Base-by-base conservation (phyloP, 53 echinoderm and acorn worm genomes). In the Actinopyga echinites region DNA sequence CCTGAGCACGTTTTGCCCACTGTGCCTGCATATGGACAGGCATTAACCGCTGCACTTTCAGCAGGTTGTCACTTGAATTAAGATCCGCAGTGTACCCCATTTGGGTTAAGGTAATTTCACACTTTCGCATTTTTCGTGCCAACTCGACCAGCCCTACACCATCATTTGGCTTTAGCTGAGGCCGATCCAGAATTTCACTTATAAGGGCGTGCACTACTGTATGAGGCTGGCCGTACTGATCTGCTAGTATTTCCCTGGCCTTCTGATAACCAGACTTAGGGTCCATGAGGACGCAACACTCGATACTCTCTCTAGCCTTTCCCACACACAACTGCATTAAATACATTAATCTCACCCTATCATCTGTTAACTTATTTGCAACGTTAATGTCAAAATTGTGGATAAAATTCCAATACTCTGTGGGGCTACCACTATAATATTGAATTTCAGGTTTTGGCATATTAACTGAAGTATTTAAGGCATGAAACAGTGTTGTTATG, bases 11-110 rank as follows among this genome's bases (percentile, higher is more conserved):
- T 37, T 86, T 84, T 8, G 89, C 85, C 89, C 85, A 85, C 62
- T 66, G 64, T n/a, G 64, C 52, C 60, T 88, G 88, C 32, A 83
- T 35, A 23, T 83, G 78, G 7, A 65, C n/a, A 2, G 84, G 89
- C 25, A 79, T 60, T 57, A 85, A 78, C 15, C 26, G 44, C 80
- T 91, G 91, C 10, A 91, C 37, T 56, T 91, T 91, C n/a, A 87
- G 75, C 23, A 87, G 65, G 32, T 52, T 85, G 28, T 84, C 82
- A 30, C 45, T 73, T 7, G 79, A 69, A 68, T 87, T 83, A 36
- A 91, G 74, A 32, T 89, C 75, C 30, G 89, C 69, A 8, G 33
- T 56, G 44, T 83, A 53, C 15, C 83, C 79, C 57, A 86, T 74
- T 56, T 90, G 90, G 3, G 23, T 45, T 30, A 86, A 24, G 5